Conservation (phyloP, 2,888 invertebrate species). For the Himalopsyche japonica region DNA sequence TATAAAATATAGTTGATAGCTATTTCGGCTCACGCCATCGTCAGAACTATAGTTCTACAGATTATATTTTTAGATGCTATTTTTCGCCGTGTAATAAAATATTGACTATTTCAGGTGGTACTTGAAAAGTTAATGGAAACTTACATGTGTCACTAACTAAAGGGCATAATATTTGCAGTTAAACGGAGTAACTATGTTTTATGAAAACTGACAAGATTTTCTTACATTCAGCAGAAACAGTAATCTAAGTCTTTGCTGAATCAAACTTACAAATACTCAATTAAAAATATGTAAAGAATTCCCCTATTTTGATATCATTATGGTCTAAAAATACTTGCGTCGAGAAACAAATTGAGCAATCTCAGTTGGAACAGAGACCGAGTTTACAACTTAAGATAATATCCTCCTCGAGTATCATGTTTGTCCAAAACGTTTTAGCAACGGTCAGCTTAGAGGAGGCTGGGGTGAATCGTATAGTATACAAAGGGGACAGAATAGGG, state of each 20-base stretch:
- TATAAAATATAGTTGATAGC: too few species aligned
- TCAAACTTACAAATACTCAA: background rate
- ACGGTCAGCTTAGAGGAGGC: conserved; percentile 4
- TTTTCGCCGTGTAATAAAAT: too few species aligned
- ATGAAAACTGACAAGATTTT: too few species aligned
- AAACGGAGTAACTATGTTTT: too few species aligned
- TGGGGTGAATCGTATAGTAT: background rate
- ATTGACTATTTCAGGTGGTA: too few species aligned
- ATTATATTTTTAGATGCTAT: too few species aligned
- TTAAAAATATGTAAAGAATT: background rate
- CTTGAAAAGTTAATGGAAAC: too few species aligned
- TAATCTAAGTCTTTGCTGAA: background rate
- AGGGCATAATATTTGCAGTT: too few species aligned
- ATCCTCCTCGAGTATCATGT: background rate
- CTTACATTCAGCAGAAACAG: too few species aligned
- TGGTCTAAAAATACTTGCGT: background rate
- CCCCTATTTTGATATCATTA: background rate
- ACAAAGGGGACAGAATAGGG: background rate
- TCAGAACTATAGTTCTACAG: too few species aligned
- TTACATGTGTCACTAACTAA: too few species aligned
- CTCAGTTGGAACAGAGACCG: background rate
- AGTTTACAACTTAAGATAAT: background rate
- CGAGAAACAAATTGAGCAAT: background rate
- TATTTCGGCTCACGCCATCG: too few species aligned
- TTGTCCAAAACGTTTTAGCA: background rate